Base-by-base conservation (phyloP, 1,140 invertebrate genomes). In the Temnothorax curvispinosus region DNA sequence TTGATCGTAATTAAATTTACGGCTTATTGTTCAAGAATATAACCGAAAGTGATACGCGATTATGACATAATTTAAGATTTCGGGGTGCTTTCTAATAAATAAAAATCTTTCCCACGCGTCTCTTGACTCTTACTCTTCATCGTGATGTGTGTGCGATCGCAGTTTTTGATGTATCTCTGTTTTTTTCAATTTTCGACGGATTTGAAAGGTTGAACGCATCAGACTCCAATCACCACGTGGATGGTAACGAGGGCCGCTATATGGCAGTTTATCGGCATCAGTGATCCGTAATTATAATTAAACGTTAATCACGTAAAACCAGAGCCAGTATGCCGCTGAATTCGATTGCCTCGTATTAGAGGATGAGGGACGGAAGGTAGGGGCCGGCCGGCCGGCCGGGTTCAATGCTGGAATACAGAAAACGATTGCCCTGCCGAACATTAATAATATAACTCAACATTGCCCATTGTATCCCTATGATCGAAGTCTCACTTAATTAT, bases 221-320 rank as follows among this genome's bases (percentile, higher is more conserved):
- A 32, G 27, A 56, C 58, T 65, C 71, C 54, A 89, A 89, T 89
- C 74, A 89, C 52, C 52, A 21, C 27, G 27, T 8, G 67, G 44
- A 80, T 54, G 50, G 52, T 78, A 89, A 89, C 88, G 87, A 76
- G 75, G 11, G 13, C 35, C 62, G 74, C 56, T 77, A 54, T 71
- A 77, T 38, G 75, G 65, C 87, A 82, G 87, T 89, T 89, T 89
- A 89, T 89, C 88, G 76, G 76, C 84, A 72, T 89, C 87, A 75
- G 85, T 89, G 87, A 87, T 72, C 69, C 71, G 84, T 89, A 89
- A 89, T 89, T 89, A 89, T 89, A 89, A 89, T 89, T 89, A 86
- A 89, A 89, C 88, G 87, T 89, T 89, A 89, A 89, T 89, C 87
- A 89, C 76, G 56, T 75, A 69, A 74, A 76, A 87, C 21, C 84